Base-by-base conservation (phyloP, 2,113 vertebrate genomes). In the Ceyx melanurus region DNA sequence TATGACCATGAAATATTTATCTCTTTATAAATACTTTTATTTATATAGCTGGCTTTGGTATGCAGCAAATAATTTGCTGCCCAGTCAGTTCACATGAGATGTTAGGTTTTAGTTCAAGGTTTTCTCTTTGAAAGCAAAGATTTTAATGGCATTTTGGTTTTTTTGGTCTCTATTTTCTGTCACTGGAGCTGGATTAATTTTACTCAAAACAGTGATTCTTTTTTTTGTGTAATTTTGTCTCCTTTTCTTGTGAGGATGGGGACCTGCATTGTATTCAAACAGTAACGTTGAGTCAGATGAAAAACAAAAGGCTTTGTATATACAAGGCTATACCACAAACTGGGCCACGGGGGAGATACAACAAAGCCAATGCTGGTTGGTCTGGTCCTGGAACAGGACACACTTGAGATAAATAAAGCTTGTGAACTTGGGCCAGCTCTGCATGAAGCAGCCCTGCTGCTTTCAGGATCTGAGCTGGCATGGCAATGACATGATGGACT, bases 21-120 rank as follows among this genome's bases (percentile, higher is more conserved):
- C n/a, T 37, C 25, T 86, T 92, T 71, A 75, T 20, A 88, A 89
- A 62, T 92, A 56, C 46, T 60, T 88, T 53, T 73, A 61, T 94
- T 96, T 94, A 56, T 64, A 48, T n/a, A 64, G 14, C n/a, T 93
- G 42, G 7, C 43, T 88, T 71, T 71, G 21, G 8, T 74, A 50
- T 46, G 45, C 65, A 60, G 67, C 53, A 94, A 85, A 60, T 94
- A 80, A 71, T 74, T 29, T 15, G 29, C 43, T 89, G 37, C 17
- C 72, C 60, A 51, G 45, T 83, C 56, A 82, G 61, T 60, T 92
- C 65, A 45, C 3, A 1, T 42, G 68, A 88, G 60, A 40, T 40
- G 40, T 26, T 20, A 18, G 17, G 42, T 57, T 95, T 95, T 81
- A 60, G 64, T 35, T 78, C 45, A 78, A 65, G 45, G 37, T 71